A percentile compares a stretch with the other conserved stretches of the same genome.
Evolutionary conservation across 2,113 vertebrate species (phyloP).

Genomic region (Platichthys flesus): DNA sequence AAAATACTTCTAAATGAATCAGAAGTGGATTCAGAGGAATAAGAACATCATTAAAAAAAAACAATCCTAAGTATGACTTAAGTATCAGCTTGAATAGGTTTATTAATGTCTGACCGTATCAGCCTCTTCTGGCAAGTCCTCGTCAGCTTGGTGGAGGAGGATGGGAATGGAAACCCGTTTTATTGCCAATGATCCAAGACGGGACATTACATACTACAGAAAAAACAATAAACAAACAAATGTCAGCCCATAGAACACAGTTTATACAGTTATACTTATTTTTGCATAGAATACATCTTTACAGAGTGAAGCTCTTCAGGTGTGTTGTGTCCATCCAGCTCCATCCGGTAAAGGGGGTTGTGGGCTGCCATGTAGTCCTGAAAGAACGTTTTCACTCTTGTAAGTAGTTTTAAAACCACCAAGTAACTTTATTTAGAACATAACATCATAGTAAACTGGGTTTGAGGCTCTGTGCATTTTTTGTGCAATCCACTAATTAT

Average conservation of each 20-base stretch:
- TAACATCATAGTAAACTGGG: too few species aligned
- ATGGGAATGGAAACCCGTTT: constrained; percentile 82
- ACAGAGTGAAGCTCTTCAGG: constrained; percentile 85
- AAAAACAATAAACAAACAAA: constrained; percentile 17
- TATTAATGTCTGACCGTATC: constrained; percentile 76
- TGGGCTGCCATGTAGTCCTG: constrained; percentile 89
- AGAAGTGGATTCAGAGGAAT: not conserved
- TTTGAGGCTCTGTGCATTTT: not conserved
- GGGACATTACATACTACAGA: constrained; percentile 83
- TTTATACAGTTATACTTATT: not conserved
- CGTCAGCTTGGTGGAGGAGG: constrained; percentile 86
- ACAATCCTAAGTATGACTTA: too few species aligned
- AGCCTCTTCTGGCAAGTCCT: constrained; percentile 69
- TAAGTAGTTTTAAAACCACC: too few species aligned
- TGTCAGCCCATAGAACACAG: not conserved
- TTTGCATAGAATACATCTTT: constrained; percentile 16
- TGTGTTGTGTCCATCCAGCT: constrained; percentile 89
- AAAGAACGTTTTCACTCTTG: constrained; percentile 16
- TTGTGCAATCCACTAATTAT: too few species aligned
- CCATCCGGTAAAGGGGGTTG: constrained; percentile 85
- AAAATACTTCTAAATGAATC: not conserved
- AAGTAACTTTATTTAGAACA: too few species aligned
- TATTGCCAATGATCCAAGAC: constrained; percentile 87
- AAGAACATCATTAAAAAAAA: not conserved
- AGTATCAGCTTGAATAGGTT: not conserved